These are phyloP conservation scores for Buathra laborator DNA, from an alignment of 2,888 invertebrate genomes.

Conservation along the genomic window DNA sequence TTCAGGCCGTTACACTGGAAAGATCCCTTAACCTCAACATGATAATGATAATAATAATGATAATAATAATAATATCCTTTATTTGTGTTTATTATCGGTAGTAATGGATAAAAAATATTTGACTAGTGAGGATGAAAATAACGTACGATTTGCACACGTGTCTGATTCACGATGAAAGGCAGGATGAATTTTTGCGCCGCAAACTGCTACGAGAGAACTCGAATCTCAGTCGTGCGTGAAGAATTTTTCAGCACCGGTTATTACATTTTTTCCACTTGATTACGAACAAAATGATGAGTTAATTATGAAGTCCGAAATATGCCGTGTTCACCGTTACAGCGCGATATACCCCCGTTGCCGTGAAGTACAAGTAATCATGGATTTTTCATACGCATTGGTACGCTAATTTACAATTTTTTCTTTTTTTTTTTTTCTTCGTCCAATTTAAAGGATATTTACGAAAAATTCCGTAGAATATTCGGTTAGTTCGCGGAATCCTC, in stretches of 20 bases:
- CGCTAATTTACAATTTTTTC: constrained; percentile 10
- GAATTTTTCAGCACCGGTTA: constrained; percentile 33
- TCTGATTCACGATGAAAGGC: not conserved
- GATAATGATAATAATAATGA: not conserved
- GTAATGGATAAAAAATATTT: not conserved
- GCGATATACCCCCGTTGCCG: constrained; percentile 22
- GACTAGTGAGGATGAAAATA: not conserved
- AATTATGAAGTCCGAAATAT: constrained; percentile 35
- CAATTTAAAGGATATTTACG: constrained; percentile 17
- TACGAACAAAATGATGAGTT: constrained; percentile 67
- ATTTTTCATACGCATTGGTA: constrained; percentile 3
- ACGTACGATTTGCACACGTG: not conserved
- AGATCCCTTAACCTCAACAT: no score
- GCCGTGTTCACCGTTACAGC: not conserved
- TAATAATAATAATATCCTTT: not conserved
- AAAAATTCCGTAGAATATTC: not conserved
- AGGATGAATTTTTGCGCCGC: not conserved
- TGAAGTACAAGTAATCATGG: constrained; percentile 22
- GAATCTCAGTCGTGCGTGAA: not conserved
- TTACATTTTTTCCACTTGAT: constrained; percentile 70
- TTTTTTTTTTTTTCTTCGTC: not conserved
- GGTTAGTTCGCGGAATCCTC: not conserved
- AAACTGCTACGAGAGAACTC: not conserved
- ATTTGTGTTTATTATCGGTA: no score
- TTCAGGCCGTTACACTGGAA: no score